Percentiles rank a stretch among this genome's conserved stretches.
Evolutionary conservation across 1,140 invertebrate species (phyloP).

Genomic region (Drosophila pectinifera): DNA sequence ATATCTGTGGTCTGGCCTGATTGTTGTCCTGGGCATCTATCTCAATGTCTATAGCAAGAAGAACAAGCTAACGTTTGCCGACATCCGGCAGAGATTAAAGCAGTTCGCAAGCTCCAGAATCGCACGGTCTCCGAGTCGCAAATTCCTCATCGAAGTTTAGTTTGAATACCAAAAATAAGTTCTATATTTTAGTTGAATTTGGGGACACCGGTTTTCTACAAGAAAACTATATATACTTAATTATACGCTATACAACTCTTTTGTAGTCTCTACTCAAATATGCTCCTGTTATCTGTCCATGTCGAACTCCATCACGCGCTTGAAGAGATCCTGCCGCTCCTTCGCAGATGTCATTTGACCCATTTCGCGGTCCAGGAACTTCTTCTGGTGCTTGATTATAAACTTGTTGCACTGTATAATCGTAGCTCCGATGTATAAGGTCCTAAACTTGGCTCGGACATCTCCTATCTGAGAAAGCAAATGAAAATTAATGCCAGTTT

Average conservation of each 20-base stretch:
- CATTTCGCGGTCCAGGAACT: conserved; percentile 76
- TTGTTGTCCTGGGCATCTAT: conserved; percentile 96
- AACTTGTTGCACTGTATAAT: conserved; percentile 91
- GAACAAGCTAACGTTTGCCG: conserved; percentile 83
- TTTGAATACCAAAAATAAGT: conserved; percentile 52
- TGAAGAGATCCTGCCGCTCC: conserved; percentile 86
- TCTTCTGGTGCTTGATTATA: conserved; percentile 88
- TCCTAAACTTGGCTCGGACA: conserved; percentile 87
- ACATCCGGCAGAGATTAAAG: conserved; percentile 64
- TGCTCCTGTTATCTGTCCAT: conserved; percentile 57
- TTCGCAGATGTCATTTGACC: conserved; percentile 84
- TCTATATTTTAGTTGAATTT: conserved; percentile 55
- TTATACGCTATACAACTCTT: conserved; percentile 34
- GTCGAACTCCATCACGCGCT: conserved; percentile 86
- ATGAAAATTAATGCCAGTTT: background rate
- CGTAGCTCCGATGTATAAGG: conserved; percentile 91
- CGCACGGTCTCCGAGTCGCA: conserved; percentile 63
- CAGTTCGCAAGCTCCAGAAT: conserved; percentile 41
- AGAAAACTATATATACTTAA: conserved; percentile 59
- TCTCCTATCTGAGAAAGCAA: conserved; percentile 86
- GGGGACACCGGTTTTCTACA: conserved; percentile 43
- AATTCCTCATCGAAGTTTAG: conserved; percentile 81
- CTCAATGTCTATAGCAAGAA: conserved; percentile 94
- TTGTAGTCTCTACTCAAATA: conserved; percentile 1
- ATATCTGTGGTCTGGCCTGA: conserved; percentile 94